Conservation (phyloP, 2,113 vertebrate genomes). For the Hystrix brachyura region DNA sequence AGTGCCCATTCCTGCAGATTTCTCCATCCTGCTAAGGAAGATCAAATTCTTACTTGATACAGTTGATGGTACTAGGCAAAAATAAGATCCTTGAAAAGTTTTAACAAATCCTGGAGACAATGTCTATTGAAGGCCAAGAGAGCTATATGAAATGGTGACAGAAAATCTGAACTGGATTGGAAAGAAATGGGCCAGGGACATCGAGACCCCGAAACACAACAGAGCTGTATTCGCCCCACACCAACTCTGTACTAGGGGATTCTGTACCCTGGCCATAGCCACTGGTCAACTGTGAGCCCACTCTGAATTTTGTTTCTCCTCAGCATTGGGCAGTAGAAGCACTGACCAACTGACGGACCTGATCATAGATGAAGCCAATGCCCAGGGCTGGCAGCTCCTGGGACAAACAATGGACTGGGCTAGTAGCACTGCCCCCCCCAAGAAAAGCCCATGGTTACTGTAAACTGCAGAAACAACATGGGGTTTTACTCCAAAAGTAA, state of each 20-base stretch:
- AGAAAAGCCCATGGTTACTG: not conserved
- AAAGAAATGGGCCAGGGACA: not conserved
- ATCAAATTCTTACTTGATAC: not conserved
- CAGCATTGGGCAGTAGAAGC: not conserved
- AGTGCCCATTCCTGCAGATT: not conserved
- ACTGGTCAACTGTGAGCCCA: not conserved
- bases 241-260: not conserved
- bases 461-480: not conserved
- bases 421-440: not conserved
- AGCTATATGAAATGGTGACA: not conserved
- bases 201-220: not conserved
- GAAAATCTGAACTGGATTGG: not conserved
- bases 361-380: not conserved
- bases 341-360: not conserved
- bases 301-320: not conserved
- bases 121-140: not conserved
- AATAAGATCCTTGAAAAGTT: not conserved
- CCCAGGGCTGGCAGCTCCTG: not conserved
- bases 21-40: not conserved
- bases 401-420: not conserved
- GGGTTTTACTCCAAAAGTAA: not conserved
- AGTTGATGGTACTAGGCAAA: not conserved
- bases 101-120: not conserved
- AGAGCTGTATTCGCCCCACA: not conserved
- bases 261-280: not conserved